Evolutionary conservation across 2,113 vertebrate species (phyloP).

Genomic region (Orthochromis malagaraziensis): DNA sequence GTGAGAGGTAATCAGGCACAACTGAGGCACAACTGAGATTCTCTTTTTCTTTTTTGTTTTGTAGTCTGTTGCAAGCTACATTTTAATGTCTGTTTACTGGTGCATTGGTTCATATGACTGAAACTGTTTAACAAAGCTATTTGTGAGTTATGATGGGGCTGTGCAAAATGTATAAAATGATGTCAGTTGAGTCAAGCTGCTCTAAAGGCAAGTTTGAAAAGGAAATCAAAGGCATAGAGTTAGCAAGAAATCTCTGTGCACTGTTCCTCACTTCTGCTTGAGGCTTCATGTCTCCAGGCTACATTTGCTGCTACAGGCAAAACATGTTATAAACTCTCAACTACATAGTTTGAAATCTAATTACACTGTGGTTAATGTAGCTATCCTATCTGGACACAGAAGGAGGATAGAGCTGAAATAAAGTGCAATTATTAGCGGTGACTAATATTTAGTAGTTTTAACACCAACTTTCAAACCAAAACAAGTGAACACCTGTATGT

Average conservation of each 20-base stretch:
- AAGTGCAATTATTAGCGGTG: background rate
- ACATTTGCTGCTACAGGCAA: background rate
- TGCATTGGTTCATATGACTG: background rate
- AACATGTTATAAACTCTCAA: background rate
- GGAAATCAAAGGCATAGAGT: background rate
- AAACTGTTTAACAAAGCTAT: background rate
- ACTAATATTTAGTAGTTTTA: background rate
- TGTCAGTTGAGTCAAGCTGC: background rate
- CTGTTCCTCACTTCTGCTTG: background rate
- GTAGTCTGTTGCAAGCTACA: background rate
- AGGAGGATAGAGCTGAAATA: background rate
- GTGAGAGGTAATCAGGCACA: background rate
- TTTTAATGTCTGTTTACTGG: background rate
- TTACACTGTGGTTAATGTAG: background rate
- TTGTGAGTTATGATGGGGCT: background rate
- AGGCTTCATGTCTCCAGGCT: background rate
- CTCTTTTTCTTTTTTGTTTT: background rate
- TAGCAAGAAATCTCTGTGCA: background rate
- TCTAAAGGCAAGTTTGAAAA: background rate
- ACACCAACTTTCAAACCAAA: background rate
- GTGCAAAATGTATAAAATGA: background rate
- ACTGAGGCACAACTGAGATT: background rate
- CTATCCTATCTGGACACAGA: background rate
- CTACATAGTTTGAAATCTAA: background rate
- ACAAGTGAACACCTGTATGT: background rate